Evolutionary conservation across 1,140 invertebrate species (phyloP).

Genomic region (Cherax quadricarinatus): DNA sequence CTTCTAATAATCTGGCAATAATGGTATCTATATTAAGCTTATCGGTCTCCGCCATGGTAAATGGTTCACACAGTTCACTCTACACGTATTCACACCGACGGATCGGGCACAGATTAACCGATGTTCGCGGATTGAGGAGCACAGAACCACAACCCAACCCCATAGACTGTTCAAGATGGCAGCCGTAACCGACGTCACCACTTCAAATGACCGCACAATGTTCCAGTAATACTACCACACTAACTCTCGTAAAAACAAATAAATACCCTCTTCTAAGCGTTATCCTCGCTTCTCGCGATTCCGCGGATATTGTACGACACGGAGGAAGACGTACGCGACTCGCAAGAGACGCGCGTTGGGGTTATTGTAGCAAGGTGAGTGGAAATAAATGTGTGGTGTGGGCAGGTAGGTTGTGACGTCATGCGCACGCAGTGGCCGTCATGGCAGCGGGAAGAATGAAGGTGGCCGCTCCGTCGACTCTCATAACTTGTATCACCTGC

Average conservation of each 20-base stretch:
- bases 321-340: too few species aligned
- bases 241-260: constrained; percentile 10
- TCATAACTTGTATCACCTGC: too few species aligned
- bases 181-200: constrained; percentile 61
- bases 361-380: neutral
- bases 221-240: neutral
- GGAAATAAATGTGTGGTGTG: neutral
- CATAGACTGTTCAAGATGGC: constrained; percentile 58
- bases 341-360: too few species aligned
- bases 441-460: neutral
- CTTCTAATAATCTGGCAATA: constrained; percentile 70
- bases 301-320: too few species aligned
- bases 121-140: constrained; percentile 32
- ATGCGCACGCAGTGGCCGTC: neutral
- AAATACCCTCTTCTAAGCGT: neutral
- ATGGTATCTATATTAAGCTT: constrained; percentile 69
- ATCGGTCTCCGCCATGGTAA: constrained; percentile 61
- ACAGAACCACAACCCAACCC: constrained; percentile 40
- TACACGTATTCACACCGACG: neutral
- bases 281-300: too few species aligned
- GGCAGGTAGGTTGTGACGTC: neutral
- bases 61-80: constrained; percentile 2
- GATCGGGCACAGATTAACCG: constrained; percentile 36
- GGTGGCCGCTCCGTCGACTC: too few species aligned
- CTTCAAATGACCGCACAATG: constrained; percentile 36